These are phyloP conservation scores for Callyntrura sp. DNA, from an alignment of 2,888 invertebrate genomes.

Conservation along the genomic window DNA sequence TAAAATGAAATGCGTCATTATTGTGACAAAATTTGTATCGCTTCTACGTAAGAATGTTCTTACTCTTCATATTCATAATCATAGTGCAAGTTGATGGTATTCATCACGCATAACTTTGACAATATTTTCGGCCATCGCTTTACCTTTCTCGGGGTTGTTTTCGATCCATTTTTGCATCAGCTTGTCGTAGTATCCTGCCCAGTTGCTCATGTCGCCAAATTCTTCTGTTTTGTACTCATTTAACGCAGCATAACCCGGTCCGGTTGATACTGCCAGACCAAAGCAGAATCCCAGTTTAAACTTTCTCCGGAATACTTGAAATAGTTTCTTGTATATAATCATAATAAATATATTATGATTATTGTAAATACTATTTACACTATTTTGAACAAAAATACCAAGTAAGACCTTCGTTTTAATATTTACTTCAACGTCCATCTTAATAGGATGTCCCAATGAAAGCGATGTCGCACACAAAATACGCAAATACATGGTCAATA, in stretches of 20 bases:
- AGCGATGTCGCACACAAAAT: background rate
- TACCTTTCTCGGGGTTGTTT: slow-evolving; percentile 56
- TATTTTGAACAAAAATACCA: too few relatives aligned
- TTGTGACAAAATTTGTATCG: too few relatives aligned
- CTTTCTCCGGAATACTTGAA: slow-evolving; percentile 59
- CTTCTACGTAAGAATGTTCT: background rate
- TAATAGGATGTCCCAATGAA: slow-evolving; percentile 1
- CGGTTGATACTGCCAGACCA: background rate
- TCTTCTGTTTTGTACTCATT: slow-evolving; percentile 29
- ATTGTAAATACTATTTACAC: background rate
- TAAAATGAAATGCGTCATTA: too few relatives aligned
- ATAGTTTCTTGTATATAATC: too few relatives aligned
- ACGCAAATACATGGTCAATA: slow-evolving; percentile 65
- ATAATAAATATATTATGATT: background rate
- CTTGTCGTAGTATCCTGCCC: background rate
- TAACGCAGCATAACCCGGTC: slow-evolving; percentile 64
- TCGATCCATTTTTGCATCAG: slow-evolving; percentile 68
- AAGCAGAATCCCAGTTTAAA: slow-evolving; percentile 69
- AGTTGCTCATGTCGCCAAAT: slow-evolving; percentile 10
- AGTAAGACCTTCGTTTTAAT: too few relatives aligned
- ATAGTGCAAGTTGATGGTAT: background rate
- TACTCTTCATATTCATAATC: too few relatives aligned
- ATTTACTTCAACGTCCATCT: background rate
- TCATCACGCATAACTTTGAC: background rate
- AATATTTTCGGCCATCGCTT: slow-evolving; percentile 45